phyloP scores from a whole-genome alignment of 1,140 invertebrate species.

The Anoplolepis gracilipes region DNA sequence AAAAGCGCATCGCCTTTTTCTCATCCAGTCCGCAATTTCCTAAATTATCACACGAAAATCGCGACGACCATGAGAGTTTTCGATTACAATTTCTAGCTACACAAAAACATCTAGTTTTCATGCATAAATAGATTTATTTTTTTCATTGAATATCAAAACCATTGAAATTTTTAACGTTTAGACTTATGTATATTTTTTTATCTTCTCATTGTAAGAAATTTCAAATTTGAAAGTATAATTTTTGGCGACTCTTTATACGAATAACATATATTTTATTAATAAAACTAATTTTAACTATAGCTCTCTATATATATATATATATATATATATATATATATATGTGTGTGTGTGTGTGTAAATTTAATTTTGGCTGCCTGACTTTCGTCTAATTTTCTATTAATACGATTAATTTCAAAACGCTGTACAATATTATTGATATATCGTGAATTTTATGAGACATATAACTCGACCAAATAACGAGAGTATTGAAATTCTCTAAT shows the following conservation, averaged over 20 bases:
- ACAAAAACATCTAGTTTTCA: neutral
- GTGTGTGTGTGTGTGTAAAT: neutral
- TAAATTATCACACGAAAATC: constrained; percentile 30
- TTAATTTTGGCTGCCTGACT: neutral
- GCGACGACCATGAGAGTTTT: neutral
- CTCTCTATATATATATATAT: neutral
- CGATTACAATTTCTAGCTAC: constrained; percentile 19
- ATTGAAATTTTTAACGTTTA: neutral
- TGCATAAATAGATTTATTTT: neutral
- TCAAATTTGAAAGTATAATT: constrained; percentile 1
- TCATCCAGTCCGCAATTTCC: constrained; percentile 39
- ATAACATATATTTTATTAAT: neutral
- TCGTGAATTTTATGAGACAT: neutral
- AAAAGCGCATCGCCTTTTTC: constrained; percentile 43
- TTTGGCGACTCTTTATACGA: neutral
- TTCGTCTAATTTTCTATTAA: neutral
- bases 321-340: too few species aligned
- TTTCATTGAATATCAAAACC: constrained; percentile 9
- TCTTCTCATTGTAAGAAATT: neutral
- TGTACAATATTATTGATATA: neutral
- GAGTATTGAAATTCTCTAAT: neutral
- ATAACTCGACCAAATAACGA: neutral
- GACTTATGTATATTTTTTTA: neutral
- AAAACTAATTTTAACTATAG: neutral
- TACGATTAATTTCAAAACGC: neutral